Base-by-base conservation (phyloP, 2,113 vertebrate genomes). In the Tachysurus vachellii region DNA sequence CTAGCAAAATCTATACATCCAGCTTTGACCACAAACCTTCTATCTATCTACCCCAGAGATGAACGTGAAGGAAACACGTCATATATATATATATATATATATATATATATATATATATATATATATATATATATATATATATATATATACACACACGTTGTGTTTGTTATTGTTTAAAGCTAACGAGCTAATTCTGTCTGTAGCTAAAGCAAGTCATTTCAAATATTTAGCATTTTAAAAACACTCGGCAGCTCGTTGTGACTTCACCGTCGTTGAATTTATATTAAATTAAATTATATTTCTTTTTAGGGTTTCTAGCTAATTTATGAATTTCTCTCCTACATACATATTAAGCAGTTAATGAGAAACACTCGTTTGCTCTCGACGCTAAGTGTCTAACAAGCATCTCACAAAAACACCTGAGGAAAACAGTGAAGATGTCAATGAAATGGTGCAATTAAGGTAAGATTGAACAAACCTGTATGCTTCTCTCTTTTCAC, bases 381-480 rank as follows among this genome's bases (percentile, higher is more conserved):
- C 11, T 81, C 57, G 56, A 44, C 9, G 56, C 79, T 44, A 81
- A 53, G 62, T 21, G n/a, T n/a, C 64, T 83, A 53, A 44, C 12
- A 66, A 85, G 16, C 68, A 47, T 83, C 82, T 54, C n/a, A 26
- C 12, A 54, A 36, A 64, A 31, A 23, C n/a, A 57, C 23, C 19
- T 2, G 3, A 7, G 42, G 4, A 87, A 54, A 53, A 31, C 9
- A 62, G 9, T 8, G 7, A 14, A 59, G 3, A 9, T 59, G 5
- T 80, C 59, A 57, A 12, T 3, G 5, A 5, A 23, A 13, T 0
- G 11, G 23, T 57, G 36, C 19, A 81, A 17, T 81, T 26, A 44
- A 1, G 81, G 79, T 4, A 50, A 80, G 53, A 28, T 26, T n/a
- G 50, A 11, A 93, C 94, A 90, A 91, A 95, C 95, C 94, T 91